phyloP scores from a whole-genome alignment of 2,888 invertebrate genomes.

The Gastrophysa polygoni region DNA sequence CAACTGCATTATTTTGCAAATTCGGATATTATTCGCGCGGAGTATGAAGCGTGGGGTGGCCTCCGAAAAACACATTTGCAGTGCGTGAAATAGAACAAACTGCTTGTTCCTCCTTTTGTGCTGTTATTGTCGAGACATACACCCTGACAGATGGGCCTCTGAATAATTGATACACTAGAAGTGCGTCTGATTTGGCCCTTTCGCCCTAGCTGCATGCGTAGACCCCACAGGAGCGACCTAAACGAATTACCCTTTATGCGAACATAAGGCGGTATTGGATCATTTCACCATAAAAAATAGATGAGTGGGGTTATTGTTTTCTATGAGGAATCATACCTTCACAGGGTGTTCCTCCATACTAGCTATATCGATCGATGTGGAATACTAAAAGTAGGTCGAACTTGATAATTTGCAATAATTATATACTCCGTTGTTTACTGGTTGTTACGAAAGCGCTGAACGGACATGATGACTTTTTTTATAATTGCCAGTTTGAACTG shows the following conservation, averaged over 20 bases:
- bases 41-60: constrained; percentile 37
- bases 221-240: constrained; percentile 43
- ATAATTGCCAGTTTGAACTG: too few relatives aligned
- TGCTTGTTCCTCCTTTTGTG: constrained; percentile 46
- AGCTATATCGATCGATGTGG: too few relatives aligned
- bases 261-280: constrained; percentile 39
- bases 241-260: constrained; percentile 40
- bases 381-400: too few relatives aligned
- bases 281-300: constrained; percentile 34
- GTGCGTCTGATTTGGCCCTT: constrained; percentile 50
- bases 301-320: constrained; percentile 9
- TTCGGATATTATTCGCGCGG: constrained; percentile 52
- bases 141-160: constrained; percentile 55
- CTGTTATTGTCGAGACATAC: constrained; percentile 46
- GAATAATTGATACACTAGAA: constrained; percentile 56
- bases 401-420: too few relatives aligned
- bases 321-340: not conserved
- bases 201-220: too few relatives aligned
- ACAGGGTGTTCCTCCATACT: too few relatives aligned
- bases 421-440: too few relatives aligned
- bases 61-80: constrained; percentile 38
- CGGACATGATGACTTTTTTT: too few relatives aligned
- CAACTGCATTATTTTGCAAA: constrained; percentile 46
- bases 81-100: constrained; percentile 40
- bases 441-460: too few relatives aligned